Percentiles rank a stretch among this genome's conserved stretches.
Conservation (phyloP, 2,888 invertebrate genomes). For the Didymodactylos carnosus region DNA sequence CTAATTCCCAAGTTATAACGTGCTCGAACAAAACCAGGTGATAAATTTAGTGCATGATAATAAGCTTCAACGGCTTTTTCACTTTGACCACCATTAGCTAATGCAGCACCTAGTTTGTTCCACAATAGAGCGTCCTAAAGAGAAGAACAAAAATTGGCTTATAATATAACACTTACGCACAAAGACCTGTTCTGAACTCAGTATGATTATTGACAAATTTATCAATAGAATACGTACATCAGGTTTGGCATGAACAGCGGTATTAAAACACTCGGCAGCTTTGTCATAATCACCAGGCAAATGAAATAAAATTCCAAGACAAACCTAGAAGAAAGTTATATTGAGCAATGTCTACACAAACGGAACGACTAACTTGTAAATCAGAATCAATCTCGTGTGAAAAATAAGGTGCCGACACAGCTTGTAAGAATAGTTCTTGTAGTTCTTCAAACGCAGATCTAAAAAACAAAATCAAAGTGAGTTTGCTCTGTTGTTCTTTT, state of each 20-base stretch:
- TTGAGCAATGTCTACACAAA: neutral
- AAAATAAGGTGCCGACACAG: slow-evolving; percentile 19
- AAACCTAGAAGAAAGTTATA: slow-evolving; percentile 40
- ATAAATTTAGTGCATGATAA: slow-evolving; percentile 63
- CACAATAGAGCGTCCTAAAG: slow-evolving; percentile 61
- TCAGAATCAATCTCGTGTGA: slow-evolving; percentile 13
- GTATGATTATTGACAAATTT: neutral
- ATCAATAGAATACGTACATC: slow-evolving; percentile 38
- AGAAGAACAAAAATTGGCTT: neutral
- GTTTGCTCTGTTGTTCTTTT: too few relatives aligned
- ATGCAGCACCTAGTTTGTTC: slow-evolving; percentile 87
- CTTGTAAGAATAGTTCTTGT: slow-evolving; percentile 24
- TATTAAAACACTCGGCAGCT: slow-evolving; percentile 81
- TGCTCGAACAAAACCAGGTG: slow-evolving; percentile 85
- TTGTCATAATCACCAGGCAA: slow-evolving; percentile 78
- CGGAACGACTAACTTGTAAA: slow-evolving; percentile 16
- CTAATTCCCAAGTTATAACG: slow-evolving; percentile 92
- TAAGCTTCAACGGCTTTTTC: slow-evolving; percentile 93
- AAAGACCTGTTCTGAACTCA: neutral
- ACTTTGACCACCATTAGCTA: slow-evolving; percentile 79
- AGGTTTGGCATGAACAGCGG: slow-evolving; percentile 63
- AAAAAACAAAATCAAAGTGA: too few relatives aligned
- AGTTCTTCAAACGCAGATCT: slow-evolving; percentile 21
- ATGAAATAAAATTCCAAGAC: slow-evolving; percentile 81
- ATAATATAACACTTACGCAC: neutral